Conservation (phyloP, 2,888 invertebrate species). For the Deilephila porcellus region DNA sequence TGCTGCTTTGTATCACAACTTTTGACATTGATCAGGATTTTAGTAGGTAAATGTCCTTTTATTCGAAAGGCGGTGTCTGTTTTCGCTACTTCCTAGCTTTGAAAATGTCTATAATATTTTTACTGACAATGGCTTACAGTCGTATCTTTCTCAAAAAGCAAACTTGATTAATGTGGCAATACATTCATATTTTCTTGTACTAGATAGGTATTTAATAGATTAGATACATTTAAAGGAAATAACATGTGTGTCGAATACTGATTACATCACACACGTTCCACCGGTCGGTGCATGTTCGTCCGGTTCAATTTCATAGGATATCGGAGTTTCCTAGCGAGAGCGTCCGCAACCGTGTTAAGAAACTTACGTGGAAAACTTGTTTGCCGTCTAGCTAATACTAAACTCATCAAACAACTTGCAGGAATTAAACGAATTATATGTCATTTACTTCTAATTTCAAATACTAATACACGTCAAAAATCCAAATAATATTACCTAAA, state of each 20-base stretch:
- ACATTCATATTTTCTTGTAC: background rate
- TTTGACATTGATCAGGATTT: slow-evolving; percentile 19
- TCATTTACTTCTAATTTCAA: background rate
- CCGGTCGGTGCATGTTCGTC: slow-evolving; percentile 38
- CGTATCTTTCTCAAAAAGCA: background rate
- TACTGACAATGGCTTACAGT: background rate
- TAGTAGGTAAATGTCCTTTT: background rate
- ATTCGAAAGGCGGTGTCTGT: slow-evolving; percentile 14
- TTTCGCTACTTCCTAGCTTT: slow-evolving; percentile 10
- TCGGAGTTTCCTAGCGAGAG: slow-evolving; percentile 50
- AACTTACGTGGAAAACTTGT: slow-evolving; percentile 25
- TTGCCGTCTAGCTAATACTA: slow-evolving; percentile 20
- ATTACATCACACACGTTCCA: slow-evolving; percentile 31
- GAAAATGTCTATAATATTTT: background rate
- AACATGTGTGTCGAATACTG: slow-evolving; percentile 30
- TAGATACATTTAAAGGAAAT: slow-evolving; percentile 18
- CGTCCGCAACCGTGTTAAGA: slow-evolving; percentile 33
- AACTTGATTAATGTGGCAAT: background rate
- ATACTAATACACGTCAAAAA: background rate
- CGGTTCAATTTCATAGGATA: slow-evolving; percentile 60
- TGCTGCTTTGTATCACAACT: no score
- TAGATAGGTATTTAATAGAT: background rate
- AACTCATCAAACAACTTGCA: slow-evolving; percentile 25
- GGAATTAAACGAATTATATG: background rate
- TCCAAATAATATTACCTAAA: background rate